Base-by-base conservation (phyloP, 1,140 invertebrate species). In the Diprion similis region DNA sequence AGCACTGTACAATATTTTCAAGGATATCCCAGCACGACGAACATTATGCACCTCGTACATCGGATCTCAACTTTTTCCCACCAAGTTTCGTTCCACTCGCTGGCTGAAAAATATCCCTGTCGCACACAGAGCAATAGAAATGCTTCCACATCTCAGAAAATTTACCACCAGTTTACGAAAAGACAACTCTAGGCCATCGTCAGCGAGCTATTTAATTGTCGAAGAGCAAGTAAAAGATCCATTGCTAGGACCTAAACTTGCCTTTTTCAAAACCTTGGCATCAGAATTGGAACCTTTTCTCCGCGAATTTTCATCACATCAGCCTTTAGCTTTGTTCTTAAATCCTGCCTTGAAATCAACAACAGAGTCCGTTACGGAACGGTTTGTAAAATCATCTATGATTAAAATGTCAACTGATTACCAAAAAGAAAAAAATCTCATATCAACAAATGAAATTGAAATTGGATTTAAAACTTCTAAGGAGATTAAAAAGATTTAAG, bases 1-100 rank as follows among this genome's bases (percentile, higher is more conserved):
- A 46, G 72, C 76, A 0, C 66, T 78, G 59, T 78, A 68, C 68
- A 71, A 79, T 74, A 66, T 78, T 37, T 80, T 80, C 37, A 80
- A 79, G 71, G 73, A 78, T 69, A 48, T 66, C 46, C 75, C 77
- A 64, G 73, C 75, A 24, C 72, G 78, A 11, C 68, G 75, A 47
- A 74, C 70, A 13, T 46, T 71, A 10, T 78, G 72, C 15, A 75
- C 46, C 45, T 0, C 0, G 17, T 59, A 64, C 48, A 73, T 74
- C 66, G 46, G 47, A 15, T 76, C 68, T n/a, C 17, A 68, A 1
- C 0, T 59, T 8, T 78, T 74, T 66, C 77, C 77, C n/a, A 51
- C 70, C 8, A 78, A 79, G 46, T 76, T 78, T 75, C 78, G 78
- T 71, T 64, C 68, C 1, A 72, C 72, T 11, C 24, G 74, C 51